These are phyloP conservation scores for Galeopterus variegatus DNA, from an alignment of 2,113 vertebrate genomes.

Conservation along the genomic window DNA sequence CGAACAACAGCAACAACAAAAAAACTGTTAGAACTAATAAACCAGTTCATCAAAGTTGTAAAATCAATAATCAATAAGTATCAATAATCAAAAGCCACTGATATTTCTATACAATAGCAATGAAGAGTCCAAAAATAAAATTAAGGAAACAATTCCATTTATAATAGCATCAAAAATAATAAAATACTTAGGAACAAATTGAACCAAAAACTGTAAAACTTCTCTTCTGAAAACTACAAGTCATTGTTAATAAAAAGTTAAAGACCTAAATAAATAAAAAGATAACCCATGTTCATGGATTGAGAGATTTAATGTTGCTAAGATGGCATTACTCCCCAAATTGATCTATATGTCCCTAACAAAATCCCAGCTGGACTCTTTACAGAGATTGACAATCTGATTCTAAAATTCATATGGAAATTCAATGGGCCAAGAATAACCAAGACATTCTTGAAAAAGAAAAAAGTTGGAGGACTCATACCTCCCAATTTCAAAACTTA, in stretches of 20 bases:
- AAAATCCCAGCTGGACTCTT: constrained; percentile 15
- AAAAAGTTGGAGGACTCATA: not conserved
- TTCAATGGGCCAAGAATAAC: not conserved
- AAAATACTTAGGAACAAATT: not conserved
- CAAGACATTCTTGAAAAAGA: not conserved
- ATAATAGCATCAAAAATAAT: constrained; percentile 16
- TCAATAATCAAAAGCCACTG: not conserved
- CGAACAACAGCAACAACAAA: not conserved
- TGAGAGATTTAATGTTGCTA: not conserved
- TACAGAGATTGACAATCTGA: not conserved
- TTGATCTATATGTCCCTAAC: not conserved
- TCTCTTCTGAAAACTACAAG: constrained; percentile 1
- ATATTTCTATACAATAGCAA: not conserved
- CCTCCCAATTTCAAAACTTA: constrained; percentile 32
- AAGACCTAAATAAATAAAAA: not conserved
- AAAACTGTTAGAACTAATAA: not conserved
- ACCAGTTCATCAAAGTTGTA: not conserved
- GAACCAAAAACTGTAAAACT: not conserved
- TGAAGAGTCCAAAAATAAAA: not conserved
- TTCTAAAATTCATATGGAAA: not conserved
- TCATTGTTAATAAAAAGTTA: constrained; percentile 3
- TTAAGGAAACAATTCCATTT: constrained; percentile 23
- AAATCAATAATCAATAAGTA: not conserved
- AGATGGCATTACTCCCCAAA: not conserved
- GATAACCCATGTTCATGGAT: not conserved